Percentiles rank a stretch among this genome's conserved stretches.
These are phyloP conservation scores for Parnassius smintheus DNA, from an alignment of 2,888 invertebrate species.

Conservation along the genomic window DNA sequence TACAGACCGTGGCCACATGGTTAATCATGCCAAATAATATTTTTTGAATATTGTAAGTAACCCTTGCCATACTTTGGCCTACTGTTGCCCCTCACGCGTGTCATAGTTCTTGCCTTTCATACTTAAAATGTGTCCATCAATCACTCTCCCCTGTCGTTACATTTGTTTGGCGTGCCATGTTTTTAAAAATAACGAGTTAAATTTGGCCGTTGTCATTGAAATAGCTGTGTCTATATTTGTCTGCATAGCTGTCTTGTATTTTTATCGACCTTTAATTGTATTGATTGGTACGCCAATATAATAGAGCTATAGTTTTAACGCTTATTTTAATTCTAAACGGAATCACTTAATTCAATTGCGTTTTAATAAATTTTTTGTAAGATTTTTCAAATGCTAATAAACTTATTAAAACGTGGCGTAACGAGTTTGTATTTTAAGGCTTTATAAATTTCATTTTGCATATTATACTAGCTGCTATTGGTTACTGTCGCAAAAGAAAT, in stretches of 20 bases:
- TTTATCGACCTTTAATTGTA: slow-evolving; percentile 25
- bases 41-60: slow-evolving; percentile 31
- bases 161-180: slow-evolving; percentile 46
- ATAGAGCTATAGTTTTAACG: too few relatives aligned
- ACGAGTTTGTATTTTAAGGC: too few relatives aligned
- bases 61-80: slow-evolving; percentile 35
- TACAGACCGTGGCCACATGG: slow-evolving; percentile 14
- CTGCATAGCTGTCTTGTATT: slow-evolving; percentile 22
- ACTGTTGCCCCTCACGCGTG: slow-evolving; percentile 54
- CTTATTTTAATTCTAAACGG: too few relatives aligned
- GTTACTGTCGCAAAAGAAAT: too few relatives aligned
- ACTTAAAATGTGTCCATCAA: slow-evolving; percentile 42
- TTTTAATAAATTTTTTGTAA: too few relatives aligned
- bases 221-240: slow-evolving; percentile 25
- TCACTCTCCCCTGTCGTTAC: slow-evolving; percentile 42
- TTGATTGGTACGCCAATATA: slow-evolving; percentile 22
- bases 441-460: too few relatives aligned
- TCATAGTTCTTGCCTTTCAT: slow-evolving; percentile 41
- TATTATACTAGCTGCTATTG: too few relatives aligned
- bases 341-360: too few relatives aligned
- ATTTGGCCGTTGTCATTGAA: slow-evolving; percentile 28
- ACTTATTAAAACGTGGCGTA: too few relatives aligned
- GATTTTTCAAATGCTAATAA: too few relatives aligned
- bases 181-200: slow-evolving; percentile 47
- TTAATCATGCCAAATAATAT: slow-evolving; percentile 38